phyloP scores from a whole-genome alignment of 2,888 invertebrate genomes.

The Dendrolimus houi region DNA sequence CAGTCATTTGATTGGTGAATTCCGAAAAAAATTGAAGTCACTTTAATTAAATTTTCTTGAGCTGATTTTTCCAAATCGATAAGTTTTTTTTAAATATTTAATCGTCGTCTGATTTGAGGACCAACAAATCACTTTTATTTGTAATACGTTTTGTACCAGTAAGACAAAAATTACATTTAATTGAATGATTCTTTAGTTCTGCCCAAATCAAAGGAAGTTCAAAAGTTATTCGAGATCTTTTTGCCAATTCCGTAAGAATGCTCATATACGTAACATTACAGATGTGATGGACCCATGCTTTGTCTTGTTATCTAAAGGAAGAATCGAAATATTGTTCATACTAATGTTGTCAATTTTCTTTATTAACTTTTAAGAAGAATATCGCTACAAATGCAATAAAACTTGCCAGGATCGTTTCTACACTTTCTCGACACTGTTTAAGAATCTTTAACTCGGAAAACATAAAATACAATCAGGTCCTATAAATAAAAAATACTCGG shows the following conservation, averaged over 20 bases:
- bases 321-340: neutral
- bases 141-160: neutral
- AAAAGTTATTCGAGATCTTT: neutral
- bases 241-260: neutral
- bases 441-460: neutral
- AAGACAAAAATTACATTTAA: neutral
- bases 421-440: neutral
- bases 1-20: slow-evolving; percentile 3
- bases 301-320: neutral
- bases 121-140: neutral
- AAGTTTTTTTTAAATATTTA: neutral
- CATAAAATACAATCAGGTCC: neutral
- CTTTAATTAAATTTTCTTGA: neutral
- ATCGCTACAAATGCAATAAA: neutral
- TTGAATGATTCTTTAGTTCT: neutral
- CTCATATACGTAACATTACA: neutral
- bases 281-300: neutral
- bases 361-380: neutral
- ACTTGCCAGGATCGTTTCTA: neutral
- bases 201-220: neutral
- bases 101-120: neutral
- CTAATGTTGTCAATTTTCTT: neutral
- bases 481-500: neutral
- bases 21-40: neutral
- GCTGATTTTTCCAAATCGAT: neutral